Base-by-base conservation (phyloP, 1,140 invertebrate genomes). In the Pygmarrhopalites habei region DNA sequence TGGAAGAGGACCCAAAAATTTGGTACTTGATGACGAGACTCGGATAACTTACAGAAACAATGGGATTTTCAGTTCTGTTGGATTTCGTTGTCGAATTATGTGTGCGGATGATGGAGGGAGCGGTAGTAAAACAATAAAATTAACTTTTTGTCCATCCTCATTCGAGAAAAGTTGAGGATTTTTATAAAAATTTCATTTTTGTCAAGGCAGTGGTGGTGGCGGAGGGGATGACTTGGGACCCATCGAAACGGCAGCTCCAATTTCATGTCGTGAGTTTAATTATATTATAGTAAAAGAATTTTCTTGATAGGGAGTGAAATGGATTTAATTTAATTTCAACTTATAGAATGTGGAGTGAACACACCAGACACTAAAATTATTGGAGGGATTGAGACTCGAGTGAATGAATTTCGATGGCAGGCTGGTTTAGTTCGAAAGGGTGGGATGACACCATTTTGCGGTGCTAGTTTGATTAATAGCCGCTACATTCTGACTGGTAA, bases 391-490 rank as follows among this genome's bases (percentile, higher is more conserved):
- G 30, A 51, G 26, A 71, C 72, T 1, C 25, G n/a, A 30, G 58
- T 64, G 15, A 63, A 65, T 0, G 68, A 73, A 57, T 72, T 73
- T 55, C 72, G 68, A 2, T 73, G 71, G 71, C 53, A 62, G 65
- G 66, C 67, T 19, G 67, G 62, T 19, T 39, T 71, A 7, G 64
- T 69, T 2, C 30, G 66, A 3, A 47, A 35, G 41, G 67, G 64
- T 15, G 26, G 58, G 19, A 17, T 12, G 1, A 12, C 23, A 12
- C 52, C 21, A 26, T 55, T 55, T 72, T 93, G 89, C 70, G 89
- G 90, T n/a, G 88, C 84, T n/a, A 88, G 88, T 19, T 77, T 92
- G 4, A 77, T 92, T 28, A 89, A 86, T 44, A 83, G 85, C 71
- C 80, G 82, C 70, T 85, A 82, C 71, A 79, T 86, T 43, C 73